phyloP scores from a whole-genome alignment of 2,113 vertebrate species.

The Polypterus senegalus region DNA sequence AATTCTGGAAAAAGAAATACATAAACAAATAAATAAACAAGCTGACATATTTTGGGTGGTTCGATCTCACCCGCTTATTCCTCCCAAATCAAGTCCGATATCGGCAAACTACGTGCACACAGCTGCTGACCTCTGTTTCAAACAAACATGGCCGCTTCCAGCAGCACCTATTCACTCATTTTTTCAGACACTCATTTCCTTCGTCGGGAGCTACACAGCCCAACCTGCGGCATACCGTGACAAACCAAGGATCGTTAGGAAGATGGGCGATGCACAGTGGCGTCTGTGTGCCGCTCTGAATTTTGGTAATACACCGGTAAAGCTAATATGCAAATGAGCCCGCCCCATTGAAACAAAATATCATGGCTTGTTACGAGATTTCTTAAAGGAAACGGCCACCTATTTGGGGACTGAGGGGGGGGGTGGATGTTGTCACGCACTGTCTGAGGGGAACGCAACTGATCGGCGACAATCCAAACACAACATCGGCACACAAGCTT shows the following conservation, averaged over 20 bases:
- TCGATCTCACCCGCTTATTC: no score
- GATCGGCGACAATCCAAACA: no score
- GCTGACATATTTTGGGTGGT: neutral
- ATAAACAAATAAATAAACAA: slow-evolving; percentile 28
- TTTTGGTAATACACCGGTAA: slow-evolving; percentile 7
- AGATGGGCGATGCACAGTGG: neutral
- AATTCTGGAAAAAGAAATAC: slow-evolving; percentile 59
- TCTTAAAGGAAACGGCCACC: slow-evolving; percentile 19
- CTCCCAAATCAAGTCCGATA: no score
- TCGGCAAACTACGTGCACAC: neutral
- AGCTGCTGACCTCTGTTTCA: slow-evolving; percentile 15
- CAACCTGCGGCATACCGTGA: no score
- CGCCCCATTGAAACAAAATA: slow-evolving; percentile 6
- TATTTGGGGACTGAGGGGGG: neutral
- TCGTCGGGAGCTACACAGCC: neutral
- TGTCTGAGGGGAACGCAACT: no score
- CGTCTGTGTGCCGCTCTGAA: neutral
- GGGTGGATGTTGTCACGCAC: neutral
- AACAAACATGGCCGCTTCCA: slow-evolving; percentile 22
- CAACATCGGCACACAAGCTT: neutral
- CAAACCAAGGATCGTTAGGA: neutral
- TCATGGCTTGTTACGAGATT: slow-evolving; percentile 5
- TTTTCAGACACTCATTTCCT: neutral
- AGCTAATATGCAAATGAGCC: slow-evolving; percentile 31
- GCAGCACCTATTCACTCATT: neutral